Evolutionary conservation across 2,888 invertebrate genomes (phyloP).

Genomic region (Amphipoea oculea): DNA sequence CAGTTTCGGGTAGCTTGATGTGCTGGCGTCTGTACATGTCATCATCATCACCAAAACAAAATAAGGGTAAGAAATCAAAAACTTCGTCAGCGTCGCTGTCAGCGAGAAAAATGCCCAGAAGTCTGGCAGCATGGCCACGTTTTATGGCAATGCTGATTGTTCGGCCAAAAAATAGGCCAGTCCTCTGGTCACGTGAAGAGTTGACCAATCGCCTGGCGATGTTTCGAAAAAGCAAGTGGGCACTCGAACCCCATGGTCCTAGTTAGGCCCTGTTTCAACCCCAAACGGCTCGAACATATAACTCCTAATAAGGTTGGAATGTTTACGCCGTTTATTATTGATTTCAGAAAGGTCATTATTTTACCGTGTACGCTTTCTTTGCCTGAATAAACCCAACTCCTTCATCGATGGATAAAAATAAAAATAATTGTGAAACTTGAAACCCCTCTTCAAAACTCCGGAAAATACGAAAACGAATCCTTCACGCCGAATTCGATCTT

Average conservation of each 20-base stretch:
- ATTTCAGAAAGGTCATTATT: not conserved
- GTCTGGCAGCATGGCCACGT: no score
- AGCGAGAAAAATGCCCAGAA: no score
- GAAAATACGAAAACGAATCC: conserved; percentile 17
- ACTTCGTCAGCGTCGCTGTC: no score
- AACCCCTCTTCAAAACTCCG: conserved; percentile 29
- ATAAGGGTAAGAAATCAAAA: no score
- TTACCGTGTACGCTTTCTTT: not conserved
- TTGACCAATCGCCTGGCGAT: not conserved
- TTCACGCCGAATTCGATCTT: conserved; percentile 28
- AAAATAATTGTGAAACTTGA: conserved; percentile 38
- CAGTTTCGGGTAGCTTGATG: no score
- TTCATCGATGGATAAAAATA: conserved; percentile 11
- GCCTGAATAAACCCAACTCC: not conserved
- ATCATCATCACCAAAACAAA: no score
- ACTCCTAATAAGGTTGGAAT: not conserved
- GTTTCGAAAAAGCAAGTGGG: not conserved
- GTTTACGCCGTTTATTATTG: not conserved
- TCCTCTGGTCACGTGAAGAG: no score
- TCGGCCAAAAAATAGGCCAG: no score
- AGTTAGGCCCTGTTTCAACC: not conserved
- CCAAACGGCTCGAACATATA: not conserved
- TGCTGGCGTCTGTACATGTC: no score
- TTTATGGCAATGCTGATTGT: no score
- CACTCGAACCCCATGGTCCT: no score